Evolutionary conservation across 1,140 invertebrate genomes (phyloP), one percentile per base, ranked within the genome.

Genomic region (Drosophila kanapiae): DNA sequence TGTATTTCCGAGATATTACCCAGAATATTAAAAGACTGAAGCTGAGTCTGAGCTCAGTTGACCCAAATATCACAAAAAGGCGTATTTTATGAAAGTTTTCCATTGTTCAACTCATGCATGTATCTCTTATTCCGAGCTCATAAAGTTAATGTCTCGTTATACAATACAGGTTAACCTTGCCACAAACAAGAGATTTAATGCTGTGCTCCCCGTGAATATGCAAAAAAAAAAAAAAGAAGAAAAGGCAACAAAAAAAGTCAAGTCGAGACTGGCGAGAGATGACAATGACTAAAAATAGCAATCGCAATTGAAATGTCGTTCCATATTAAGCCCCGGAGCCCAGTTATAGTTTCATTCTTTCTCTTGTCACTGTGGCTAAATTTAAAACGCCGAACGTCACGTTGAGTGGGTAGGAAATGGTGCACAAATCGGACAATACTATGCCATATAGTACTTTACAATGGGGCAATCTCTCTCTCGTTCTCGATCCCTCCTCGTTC

Each of bases 241-340:
- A 58, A 77, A 57, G 63, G 60, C 27, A 61, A 58, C 45, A 48
- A 72, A 57, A 16, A 47, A 9, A 42, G 59, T 51, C 35, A 57
- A 62, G 62, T 35, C 65, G 59, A 69, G 87, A 68, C 62, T 31
- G 65, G 47, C 74, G 56, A 74, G 65, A 81, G 69, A 84, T 90
- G 84, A 88, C 78, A 88, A 90, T 88, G 84, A 65, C 84, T 88
- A 90, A 88, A 88, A 88, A 88, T 88, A 88, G 84, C 85, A 61
- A 64, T 72, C 72, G 75, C 85, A 88, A 90, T 90, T 90, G 84
- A 88, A 88, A 88, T 88, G 85, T 84, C 85, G 84, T 68, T 81
- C 78, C 84, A 90, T 78, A 88, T 88, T 81, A 81, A 87, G 64
- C 42, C 31, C 67, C 40, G 37, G 48, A 74, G 75, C 72, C 61